phyloP scores from a whole-genome alignment of 2,888 invertebrate species.

The Eupeodes latifasciatus region DNA sequence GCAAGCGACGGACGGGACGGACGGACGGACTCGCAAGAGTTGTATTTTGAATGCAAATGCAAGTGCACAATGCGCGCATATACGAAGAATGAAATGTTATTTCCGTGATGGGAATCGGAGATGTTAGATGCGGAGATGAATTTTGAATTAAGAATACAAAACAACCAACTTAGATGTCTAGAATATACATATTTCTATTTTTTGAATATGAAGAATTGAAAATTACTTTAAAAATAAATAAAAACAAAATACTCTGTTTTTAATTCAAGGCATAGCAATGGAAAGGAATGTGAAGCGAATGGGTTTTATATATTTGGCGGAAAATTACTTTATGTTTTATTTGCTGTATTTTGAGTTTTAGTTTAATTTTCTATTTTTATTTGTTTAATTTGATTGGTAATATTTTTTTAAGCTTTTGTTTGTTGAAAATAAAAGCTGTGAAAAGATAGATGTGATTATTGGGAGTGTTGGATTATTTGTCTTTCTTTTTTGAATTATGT shows the following conservation, averaged over 20 bases:
- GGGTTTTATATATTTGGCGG: slow-evolving; percentile 12
- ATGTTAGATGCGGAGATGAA: slow-evolving; percentile 43
- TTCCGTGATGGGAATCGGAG: slow-evolving; percentile 59
- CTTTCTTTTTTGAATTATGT: background rate
- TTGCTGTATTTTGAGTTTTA: slow-evolving; percentile 26
- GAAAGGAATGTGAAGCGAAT: background rate
- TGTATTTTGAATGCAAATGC: slow-evolving; percentile 44
- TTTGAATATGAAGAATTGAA: slow-evolving; percentile 14
- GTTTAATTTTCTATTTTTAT: background rate
- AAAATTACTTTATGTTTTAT: slow-evolving; percentile 14
- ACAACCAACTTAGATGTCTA: slow-evolving; percentile 50
- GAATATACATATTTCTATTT: slow-evolving; percentile 27
- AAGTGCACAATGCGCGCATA: slow-evolving; percentile 1
- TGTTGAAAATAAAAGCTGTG: slow-evolving; percentile 24
- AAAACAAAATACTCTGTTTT: background rate
- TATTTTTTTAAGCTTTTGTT: slow-evolving; percentile 34
- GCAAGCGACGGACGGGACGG: no score
- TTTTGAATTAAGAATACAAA: slow-evolving; percentile 55
- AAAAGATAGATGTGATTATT: slow-evolving; percentile 7
- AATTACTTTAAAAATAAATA: slow-evolving; percentile 68
- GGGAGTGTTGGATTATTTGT: slow-evolving; percentile 7
- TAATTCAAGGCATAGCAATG: background rate
- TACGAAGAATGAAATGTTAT: slow-evolving; percentile 51
- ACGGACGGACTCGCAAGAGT: background rate
- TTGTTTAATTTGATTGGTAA: slow-evolving; percentile 14